phyloP scores from a whole-genome alignment of 2,113 vertebrate genomes.

The Istiophorus platypterus region DNA sequence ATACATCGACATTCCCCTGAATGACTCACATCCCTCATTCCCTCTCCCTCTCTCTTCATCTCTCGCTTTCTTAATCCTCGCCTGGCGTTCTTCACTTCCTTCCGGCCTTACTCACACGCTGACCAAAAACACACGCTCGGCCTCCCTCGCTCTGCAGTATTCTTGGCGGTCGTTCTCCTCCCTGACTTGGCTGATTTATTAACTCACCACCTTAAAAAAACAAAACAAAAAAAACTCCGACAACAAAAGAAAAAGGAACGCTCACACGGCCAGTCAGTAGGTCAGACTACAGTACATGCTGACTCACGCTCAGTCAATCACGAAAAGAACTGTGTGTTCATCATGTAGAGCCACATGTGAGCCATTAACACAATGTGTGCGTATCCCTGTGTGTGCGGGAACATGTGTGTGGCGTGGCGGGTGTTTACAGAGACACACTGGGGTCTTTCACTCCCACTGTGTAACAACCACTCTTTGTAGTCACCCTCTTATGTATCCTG shows the following conservation, averaged over 20 bases:
- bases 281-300: constrained; percentile 37
- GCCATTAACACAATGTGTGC: constrained; percentile 53
- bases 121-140: constrained; percentile 21
- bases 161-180: constrained; percentile 2
- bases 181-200: constrained; percentile 12
- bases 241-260: too few species aligned
- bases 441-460: constrained; percentile 76
- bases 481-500: constrained; percentile 45
- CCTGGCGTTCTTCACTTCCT: constrained; percentile 56
- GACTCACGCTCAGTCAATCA: constrained; percentile 55
- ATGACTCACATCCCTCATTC: constrained; percentile 65
- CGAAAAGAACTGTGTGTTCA: constrained; percentile 34
- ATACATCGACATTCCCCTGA: constrained; percentile 53
- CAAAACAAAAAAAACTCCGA: too few species aligned
- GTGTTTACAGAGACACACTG: constrained; percentile 69
- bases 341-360: constrained; percentile 56
- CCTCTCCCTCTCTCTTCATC: background rate
- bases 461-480: constrained; percentile 79
- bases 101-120: constrained; percentile 48
- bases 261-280: constrained; percentile 50
- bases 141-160: constrained; percentile 11
- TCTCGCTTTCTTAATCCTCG: constrained; percentile 20
- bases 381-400: background rate
- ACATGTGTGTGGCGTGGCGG: constrained; percentile 22
- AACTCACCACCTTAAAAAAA: background rate